Evolutionary conservation across 2,113 vertebrate genomes (phyloP).

Genomic region (Syngnathus floridae): DNA sequence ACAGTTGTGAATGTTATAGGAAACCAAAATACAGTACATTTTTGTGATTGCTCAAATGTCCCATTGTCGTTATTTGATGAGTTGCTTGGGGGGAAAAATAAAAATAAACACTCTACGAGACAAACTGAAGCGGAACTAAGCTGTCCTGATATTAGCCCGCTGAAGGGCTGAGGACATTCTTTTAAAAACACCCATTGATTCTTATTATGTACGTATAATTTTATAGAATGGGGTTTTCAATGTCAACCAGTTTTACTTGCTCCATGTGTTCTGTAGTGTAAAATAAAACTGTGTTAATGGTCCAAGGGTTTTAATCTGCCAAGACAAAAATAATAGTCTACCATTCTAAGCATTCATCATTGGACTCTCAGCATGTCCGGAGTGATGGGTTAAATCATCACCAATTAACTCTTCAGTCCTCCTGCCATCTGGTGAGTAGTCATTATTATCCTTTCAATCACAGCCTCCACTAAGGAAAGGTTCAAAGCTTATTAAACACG

Average conservation of each 20-base stretch:
- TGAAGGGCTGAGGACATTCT: background rate
- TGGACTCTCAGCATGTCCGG: background rate
- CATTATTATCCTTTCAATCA: background rate
- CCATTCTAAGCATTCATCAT: background rate
- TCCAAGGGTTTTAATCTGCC: background rate
- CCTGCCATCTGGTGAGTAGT: background rate
- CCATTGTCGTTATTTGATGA: conserved; percentile 8
- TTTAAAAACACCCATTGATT: background rate
- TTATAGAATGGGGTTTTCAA: background rate
- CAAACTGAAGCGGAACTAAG: too few relatives aligned
- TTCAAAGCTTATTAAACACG: background rate
- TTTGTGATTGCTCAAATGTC: conserved; percentile 2
- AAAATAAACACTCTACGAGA: too few relatives aligned
- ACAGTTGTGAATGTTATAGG: background rate
- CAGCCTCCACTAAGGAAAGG: background rate
- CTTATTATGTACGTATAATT: background rate
- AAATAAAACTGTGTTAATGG: background rate
- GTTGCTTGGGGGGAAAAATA: conserved; percentile 35
- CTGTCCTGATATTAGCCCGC: background rate
- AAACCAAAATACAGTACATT: background rate
- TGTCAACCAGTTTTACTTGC: background rate
- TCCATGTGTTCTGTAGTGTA: background rate
- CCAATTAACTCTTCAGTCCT: background rate
- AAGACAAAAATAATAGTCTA: background rate
- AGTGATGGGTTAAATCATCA: background rate